Evolutionary conservation across 2,113 vertebrate genomes (phyloP), one percentile per base, ranked within the genome.

Genomic region (Pluvianellus socialis): DNA sequence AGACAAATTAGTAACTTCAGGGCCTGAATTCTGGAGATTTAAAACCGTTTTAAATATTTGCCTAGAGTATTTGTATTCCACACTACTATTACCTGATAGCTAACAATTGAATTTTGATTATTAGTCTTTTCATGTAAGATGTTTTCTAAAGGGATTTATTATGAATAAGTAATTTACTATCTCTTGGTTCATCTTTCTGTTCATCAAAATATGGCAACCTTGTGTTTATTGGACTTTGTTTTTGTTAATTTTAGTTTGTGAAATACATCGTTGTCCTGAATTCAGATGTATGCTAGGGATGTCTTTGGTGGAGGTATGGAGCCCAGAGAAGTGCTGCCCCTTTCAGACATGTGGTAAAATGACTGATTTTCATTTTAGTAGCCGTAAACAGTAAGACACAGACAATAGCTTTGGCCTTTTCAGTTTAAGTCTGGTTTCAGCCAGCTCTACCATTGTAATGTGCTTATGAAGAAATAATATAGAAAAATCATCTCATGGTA

Each of bases 341-440:
- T 98, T 98, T 86, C 98, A 97, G 81, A 99, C 98, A 21, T 99
- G 99, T 30, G 99, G 99, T 99, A 98, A 97, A 97, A 50, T 38
- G n/a, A 13, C 26, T 58, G 10, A 30, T 82, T 94, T 90, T 76
- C 40, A 32, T 59, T 75, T 6, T 12, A 74, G 7, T 38, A 91
- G 12, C 40, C 33, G 81, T 77, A 53, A 19, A 28, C 10, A 35
- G 1, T 22, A 65, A 53, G 18, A 30, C 6, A 6, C 18, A 53
- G 70, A 14, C 18, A 35, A 33, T 32, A 92, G 18, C 68, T 91
- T 55, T 75, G 47, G 30, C 4, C 9, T 49, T 28, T 63, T 40
- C 38, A 1, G 14, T 85, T 86, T 73, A 50, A 55, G n/a, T 71
- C 42, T 77, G 27, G 7, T 86, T 58, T 79, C 61, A 73, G 33